A percentile compares a stretch with the other conserved stretches of the same genome.
phyloP scores from a whole-genome alignment of 2,797 vertebrate species.

The Argyrosomus regius region DNA sequence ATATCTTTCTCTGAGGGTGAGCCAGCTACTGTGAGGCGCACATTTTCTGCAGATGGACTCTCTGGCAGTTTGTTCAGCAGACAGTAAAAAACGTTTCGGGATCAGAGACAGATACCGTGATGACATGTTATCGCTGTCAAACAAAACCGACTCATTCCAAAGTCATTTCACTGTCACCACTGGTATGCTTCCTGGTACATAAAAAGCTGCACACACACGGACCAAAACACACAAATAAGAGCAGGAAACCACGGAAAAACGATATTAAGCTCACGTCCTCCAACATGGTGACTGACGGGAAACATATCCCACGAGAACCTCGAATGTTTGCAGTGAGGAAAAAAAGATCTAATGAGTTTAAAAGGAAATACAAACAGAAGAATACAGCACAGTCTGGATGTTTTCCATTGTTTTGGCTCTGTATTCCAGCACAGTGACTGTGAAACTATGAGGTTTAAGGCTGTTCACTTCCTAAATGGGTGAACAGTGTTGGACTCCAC shows the following conservation, averaged over 20 bases:
- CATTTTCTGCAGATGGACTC: constrained; percentile 27
- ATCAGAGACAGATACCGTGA: constrained; percentile 1
- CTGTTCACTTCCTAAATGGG: neutral
- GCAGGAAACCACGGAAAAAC: constrained; percentile 12
- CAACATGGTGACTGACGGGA: neutral
- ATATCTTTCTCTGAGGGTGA: constrained; percentile 32
- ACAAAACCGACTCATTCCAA: constrained; percentile 2
- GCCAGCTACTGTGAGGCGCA: constrained; percentile 58
- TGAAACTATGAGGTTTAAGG: neutral
- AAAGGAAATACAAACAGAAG: neutral
- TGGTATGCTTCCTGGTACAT: neutral
- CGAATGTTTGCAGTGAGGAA: neutral
- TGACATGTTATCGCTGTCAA: neutral
- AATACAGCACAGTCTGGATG: neutral
- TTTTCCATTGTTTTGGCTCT: neutral
- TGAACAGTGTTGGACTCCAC: neutral
- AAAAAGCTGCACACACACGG: constrained; percentile 2
- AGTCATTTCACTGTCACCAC: neutral
- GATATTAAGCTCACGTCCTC: constrained; percentile 5
- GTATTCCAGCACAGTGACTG: neutral
- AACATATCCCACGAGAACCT: constrained; percentile 1
- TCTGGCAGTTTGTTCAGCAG: constrained; percentile 18
- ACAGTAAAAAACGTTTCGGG: constrained; percentile 10
- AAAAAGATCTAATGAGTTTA: neutral
- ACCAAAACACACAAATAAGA: neutral